Base-by-base conservation (phyloP, 2,888 invertebrate species). In the Apodemia duryi region DNA sequence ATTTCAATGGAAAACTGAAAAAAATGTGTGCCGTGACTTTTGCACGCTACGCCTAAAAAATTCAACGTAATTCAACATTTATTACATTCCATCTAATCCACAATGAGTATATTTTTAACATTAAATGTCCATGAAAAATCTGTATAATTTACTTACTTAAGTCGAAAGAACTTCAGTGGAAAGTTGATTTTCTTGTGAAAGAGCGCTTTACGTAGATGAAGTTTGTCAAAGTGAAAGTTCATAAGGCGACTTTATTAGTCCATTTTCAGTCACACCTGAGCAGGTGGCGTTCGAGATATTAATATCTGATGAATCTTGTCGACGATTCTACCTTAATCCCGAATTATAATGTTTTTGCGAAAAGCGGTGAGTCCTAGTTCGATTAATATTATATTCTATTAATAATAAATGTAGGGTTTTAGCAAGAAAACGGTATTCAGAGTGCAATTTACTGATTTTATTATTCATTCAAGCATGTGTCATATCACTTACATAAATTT, bases 191-290 rank as follows among this genome's bases (percentile, higher is more conserved):
- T n/a, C 61, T 65, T 52, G 51, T 60, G 62, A 62, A 61, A 38
- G 62, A 62, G 62, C 43, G 43, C 52, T 64, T 43, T 46, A 62
- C 49, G 21, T 68, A 64, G 67, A 66, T 65, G 69, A 73, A 71
- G 66, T 86, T 86, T 86, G 79, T 84, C 81, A 85, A 83, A 84
- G 82, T 81, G 72, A 83, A 21, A 86, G 84, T 84, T 88, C 81
- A 86, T 86, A 86, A 87, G 82, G 80, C 82, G 79, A 79, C 84
- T 86, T 86, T 87, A 88, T 87, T 86, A 84, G 82, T 78, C 77
- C 79, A 84, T 83, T 83, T 82, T 80, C 86, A 86, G 88, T 85
- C 87, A 85, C 80, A 76, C 43, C 43, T 43, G 78, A 82, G 74
- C 85, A 86, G 83, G 86, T 86, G 89, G 80, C 86, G 84, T 77